phyloP scores from a whole-genome alignment of 2,888 invertebrate species.

The Bellardia pandia region DNA sequence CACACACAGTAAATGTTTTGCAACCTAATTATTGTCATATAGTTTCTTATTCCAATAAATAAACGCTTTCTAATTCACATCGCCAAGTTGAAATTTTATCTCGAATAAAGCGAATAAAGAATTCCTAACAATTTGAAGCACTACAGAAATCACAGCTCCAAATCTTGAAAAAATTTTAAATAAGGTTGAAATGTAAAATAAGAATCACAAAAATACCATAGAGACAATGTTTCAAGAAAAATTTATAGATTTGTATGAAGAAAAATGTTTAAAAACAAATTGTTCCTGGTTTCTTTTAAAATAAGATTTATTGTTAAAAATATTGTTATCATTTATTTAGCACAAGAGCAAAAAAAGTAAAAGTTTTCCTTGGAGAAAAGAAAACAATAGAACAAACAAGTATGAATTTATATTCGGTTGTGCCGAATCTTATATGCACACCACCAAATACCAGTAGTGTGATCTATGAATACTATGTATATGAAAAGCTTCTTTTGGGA shows the following conservation, averaged over 20 bases:
- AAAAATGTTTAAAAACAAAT: not conserved
- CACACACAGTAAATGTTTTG: too few relatives aligned
- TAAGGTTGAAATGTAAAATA: not conserved
- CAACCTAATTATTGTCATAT: too few relatives aligned
- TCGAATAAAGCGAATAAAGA: too few relatives aligned
- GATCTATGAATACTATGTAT: too few relatives aligned
- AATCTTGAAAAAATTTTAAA: not conserved
- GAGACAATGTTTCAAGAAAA: not conserved
- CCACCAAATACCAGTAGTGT: too few relatives aligned
- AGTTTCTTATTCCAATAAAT: too few relatives aligned
- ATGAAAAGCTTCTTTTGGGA: too few relatives aligned
- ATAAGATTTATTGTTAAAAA: constrained; percentile 15
- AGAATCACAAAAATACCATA: not conserved
- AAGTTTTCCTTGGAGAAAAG: constrained; percentile 19
- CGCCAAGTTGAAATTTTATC: too few relatives aligned
- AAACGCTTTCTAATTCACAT: too few relatives aligned
- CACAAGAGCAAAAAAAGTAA: constrained; percentile 2
- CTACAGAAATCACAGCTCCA: not conserved
- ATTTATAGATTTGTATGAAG: not conserved
- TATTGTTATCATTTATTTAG: constrained; percentile 28
- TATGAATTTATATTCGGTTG: too few relatives aligned
- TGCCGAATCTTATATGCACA: too few relatives aligned
- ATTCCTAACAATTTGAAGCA: too few relatives aligned
- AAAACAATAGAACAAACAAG: constrained; percentile 7
- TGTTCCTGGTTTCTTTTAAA: not conserved